Evolutionary conservation across 2,888 invertebrate genomes (phyloP).

Genomic region (Brassicogethes aeneus): DNA sequence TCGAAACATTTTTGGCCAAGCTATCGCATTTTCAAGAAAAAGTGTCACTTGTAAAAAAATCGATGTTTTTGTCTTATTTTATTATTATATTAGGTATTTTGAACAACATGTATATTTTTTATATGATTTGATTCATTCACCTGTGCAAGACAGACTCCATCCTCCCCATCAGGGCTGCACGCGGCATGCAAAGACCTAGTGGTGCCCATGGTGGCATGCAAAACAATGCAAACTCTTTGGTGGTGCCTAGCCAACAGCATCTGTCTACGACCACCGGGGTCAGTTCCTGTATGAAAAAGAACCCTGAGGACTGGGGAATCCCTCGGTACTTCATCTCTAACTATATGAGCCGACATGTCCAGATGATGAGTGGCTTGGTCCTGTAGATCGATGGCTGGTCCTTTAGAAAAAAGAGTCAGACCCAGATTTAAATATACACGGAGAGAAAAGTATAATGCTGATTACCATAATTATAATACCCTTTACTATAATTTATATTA

Average conservation of each 20-base stretch:
- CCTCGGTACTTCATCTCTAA: slow-evolving; percentile 75
- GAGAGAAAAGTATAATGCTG: too few relatives aligned
- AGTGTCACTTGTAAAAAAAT: too few relatives aligned
- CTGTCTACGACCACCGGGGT: slow-evolving; percentile 70
- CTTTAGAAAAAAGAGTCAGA: slow-evolving; percentile 14
- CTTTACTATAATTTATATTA: too few relatives aligned
- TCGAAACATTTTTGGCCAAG: too few relatives aligned
- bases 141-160: slow-evolving; percentile 81
- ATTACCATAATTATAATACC: too few relatives aligned
- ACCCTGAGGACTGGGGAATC: slow-evolving; percentile 89
- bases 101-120: too few relatives aligned
- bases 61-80: too few relatives aligned
- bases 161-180: slow-evolving; percentile 89
- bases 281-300: slow-evolving; percentile 84
- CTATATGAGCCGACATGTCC: slow-evolving; percentile 90
- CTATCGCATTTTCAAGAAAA: too few relatives aligned
- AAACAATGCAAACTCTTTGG: slow-evolving; percentile 64
- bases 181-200: slow-evolving; percentile 68
- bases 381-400: slow-evolving; percentile 45
- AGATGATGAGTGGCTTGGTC: slow-evolving; percentile 64
- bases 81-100: too few relatives aligned
- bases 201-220: slow-evolving; percentile 59
- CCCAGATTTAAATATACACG: too few relatives aligned
- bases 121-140: too few relatives aligned
- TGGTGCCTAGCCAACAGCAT: slow-evolving; percentile 50